phyloP scores from a whole-genome alignment of 2,113 vertebrate genomes.

The Hyperopisus bebe region DNA sequence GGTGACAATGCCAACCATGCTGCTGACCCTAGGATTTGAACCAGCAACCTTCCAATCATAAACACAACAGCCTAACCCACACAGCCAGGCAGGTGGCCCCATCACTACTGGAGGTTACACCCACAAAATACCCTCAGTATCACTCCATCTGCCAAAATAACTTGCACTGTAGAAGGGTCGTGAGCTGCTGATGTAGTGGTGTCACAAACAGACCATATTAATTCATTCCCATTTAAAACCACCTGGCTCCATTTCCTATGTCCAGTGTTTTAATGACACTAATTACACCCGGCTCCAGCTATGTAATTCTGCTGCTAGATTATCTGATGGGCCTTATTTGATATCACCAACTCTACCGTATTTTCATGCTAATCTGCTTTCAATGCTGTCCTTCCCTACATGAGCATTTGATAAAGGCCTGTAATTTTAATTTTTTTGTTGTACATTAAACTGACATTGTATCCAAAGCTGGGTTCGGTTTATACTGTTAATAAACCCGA shows the following conservation, averaged over 20 bases:
- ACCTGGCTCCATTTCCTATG: neutral
- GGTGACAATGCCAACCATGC: neutral
- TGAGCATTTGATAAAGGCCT: neutral
- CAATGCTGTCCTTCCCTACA: neutral
- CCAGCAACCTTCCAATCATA: neutral
- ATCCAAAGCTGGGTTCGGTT: neutral
- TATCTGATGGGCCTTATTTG: neutral
- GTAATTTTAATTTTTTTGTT: neutral
- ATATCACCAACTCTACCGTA: neutral
- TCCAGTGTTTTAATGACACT: neutral
- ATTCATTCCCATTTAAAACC: neutral
- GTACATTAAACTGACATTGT: neutral
- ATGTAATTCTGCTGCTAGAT: neutral
- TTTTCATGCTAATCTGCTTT: slow-evolving; percentile 3
- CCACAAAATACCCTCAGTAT: neutral
- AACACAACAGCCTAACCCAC: neutral
- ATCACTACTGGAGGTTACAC: neutral
- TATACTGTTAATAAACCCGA: slow-evolving; percentile 10
- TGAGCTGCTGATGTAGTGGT: neutral
- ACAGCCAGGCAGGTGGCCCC: neutral
- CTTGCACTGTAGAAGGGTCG: neutral
- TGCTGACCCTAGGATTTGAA: neutral
- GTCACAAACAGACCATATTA: neutral
- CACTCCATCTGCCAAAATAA: neutral
- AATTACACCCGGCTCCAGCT: neutral